Conservation (phyloP, 2,113 vertebrate species). For the Bambusicola thoracicus region DNA sequence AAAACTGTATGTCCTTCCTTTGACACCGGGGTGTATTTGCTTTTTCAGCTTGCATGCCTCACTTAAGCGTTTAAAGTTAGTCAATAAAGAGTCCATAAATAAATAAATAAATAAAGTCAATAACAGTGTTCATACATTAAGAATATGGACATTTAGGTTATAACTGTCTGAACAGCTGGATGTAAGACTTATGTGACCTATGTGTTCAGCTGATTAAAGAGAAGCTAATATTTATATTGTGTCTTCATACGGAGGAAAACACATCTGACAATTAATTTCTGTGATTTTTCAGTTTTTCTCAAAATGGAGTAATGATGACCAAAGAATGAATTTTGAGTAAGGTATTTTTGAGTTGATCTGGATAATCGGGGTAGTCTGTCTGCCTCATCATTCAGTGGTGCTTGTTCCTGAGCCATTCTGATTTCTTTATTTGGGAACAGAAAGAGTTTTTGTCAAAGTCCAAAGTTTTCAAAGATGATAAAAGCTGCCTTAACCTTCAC, state of each 20-base stretch:
- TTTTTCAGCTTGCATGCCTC: not conserved
- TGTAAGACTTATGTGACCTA: not conserved
- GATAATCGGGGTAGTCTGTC: not conserved
- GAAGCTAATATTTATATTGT: not conserved
- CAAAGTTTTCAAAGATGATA: not conserved
- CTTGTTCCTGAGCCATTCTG: not conserved
- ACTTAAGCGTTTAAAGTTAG: not conserved
- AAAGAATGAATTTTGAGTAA: not conserved
- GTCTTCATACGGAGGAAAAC: not conserved
- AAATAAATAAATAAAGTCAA: not conserved
- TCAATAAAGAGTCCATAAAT: too few species aligned
- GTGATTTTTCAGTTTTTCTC: not conserved
- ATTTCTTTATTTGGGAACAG: not conserved
- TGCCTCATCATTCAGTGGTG: not conserved
- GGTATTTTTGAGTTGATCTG: accelerated
- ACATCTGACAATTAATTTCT: not conserved
- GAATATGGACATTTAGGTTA: not conserved
- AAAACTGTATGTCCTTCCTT: not conserved
- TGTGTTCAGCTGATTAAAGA: not conserved
- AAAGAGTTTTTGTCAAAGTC: not conserved
- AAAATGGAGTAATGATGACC: accelerated
- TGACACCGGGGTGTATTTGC: not conserved
- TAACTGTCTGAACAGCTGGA: not conserved
- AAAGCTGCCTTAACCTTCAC: not conserved
- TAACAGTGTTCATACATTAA: not conserved